phyloP scores from a whole-genome alignment of 2,888 invertebrate species.

The Entomobrya multifasciata region DNA sequence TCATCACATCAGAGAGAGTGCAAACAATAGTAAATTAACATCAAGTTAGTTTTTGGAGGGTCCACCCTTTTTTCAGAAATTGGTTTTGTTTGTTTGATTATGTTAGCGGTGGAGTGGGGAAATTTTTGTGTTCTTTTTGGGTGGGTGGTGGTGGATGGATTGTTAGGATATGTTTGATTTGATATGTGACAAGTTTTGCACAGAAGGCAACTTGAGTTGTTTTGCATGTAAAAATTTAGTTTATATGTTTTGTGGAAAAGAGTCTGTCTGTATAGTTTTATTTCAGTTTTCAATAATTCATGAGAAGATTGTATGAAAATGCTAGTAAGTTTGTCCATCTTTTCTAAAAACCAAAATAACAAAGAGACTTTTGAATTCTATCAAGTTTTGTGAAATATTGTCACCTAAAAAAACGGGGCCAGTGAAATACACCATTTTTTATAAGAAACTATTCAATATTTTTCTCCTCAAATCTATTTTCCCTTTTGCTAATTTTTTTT shows the following conservation, averaged over 20 bases:
- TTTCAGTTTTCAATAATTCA: too few relatives aligned
- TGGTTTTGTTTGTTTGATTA: conserved; percentile 47
- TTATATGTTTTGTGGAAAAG: too few relatives aligned
- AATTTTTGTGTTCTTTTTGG: neutral
- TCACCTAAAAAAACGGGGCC: conserved; percentile 48
- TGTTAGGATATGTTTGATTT: too few relatives aligned
- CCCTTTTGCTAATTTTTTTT: neutral
- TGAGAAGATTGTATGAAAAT: too few relatives aligned
- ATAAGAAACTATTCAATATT: conserved; percentile 8
- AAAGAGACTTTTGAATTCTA: neutral
- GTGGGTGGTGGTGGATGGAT: too few relatives aligned
- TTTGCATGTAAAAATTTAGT: too few relatives aligned
- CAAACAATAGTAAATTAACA: conserved; percentile 48
- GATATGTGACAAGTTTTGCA: too few relatives aligned
- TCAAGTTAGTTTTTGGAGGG: conserved; percentile 6
- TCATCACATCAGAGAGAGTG: conserved; percentile 49
- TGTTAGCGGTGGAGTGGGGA: neutral
- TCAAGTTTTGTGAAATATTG: neutral
- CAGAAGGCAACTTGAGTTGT: too few relatives aligned
- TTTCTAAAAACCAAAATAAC: too few relatives aligned
- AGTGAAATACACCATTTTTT: conserved; percentile 32
- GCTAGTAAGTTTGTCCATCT: too few relatives aligned
- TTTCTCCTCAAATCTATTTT: conserved; percentile 36
- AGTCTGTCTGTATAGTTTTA: too few relatives aligned
- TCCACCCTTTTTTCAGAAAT: conserved; percentile 39